Conservation (phyloP, 2,888 invertebrate species). For the Ormia ochracea region DNA sequence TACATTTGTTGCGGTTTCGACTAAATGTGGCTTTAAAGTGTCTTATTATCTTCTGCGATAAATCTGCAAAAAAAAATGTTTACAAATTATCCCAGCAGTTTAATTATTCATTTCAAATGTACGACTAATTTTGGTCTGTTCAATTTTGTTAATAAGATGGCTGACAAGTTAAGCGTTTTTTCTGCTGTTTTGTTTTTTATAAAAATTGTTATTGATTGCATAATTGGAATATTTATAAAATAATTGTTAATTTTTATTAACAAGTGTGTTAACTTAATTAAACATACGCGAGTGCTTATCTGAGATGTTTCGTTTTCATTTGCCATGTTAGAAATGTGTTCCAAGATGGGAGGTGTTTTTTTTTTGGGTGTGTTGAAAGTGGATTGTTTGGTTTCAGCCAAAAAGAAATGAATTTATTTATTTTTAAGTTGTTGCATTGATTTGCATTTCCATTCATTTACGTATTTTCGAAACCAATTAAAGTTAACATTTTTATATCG, state of each 20-base stretch:
- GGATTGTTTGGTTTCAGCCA: neutral
- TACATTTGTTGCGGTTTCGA: constrained; percentile 12
- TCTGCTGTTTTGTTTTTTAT: neutral
- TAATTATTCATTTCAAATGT: neutral
- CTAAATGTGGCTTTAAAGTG: neutral
- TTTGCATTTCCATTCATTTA: neutral
- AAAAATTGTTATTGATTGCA: neutral
- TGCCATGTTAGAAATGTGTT: constrained; percentile 13
- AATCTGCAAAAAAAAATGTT: constrained; percentile 14
- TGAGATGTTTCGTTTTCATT: neutral
- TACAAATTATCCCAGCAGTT: constrained; percentile 4
- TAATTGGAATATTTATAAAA: neutral
- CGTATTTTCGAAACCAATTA: neutral
- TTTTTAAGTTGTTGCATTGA: neutral
- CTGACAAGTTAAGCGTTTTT: neutral
- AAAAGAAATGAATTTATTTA: neutral
- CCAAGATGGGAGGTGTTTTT: constrained; percentile 37
- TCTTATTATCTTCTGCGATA: neutral
- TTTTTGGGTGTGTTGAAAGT: constrained; percentile 38
- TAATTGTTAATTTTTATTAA: constrained; percentile 20
- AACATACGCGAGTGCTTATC: neutral
- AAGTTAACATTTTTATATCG: neutral
- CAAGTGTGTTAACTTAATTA: constrained; percentile 15
- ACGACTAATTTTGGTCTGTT: neutral
- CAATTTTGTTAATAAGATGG: neutral